Percentiles rank a stretch among this genome's conserved stretches.
Conservation (phyloP, 2,113 vertebrate species). For the Procavia capensis region DNA sequence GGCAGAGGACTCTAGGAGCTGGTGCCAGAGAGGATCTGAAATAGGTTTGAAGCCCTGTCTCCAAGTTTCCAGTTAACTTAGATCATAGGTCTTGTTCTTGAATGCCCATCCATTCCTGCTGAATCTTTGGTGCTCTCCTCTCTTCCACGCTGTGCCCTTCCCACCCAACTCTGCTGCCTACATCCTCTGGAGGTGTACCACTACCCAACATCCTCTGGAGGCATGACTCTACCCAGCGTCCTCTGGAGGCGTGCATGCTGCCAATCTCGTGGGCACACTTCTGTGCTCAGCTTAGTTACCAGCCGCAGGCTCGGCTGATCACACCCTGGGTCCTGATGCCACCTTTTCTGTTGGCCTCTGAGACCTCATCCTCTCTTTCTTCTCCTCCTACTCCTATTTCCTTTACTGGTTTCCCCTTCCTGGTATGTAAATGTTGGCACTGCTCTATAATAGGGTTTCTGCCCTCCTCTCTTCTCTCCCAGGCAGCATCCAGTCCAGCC, state of each 20-base stretch:
- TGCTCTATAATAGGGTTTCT: background rate
- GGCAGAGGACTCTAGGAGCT: background rate
- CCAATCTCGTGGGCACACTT: rapidly evolving
- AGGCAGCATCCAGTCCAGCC: background rate
- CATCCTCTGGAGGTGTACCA: rapidly evolving
- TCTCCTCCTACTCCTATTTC: background rate
- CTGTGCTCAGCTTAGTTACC: background rate
- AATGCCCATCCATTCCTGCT: too few relatives aligned
- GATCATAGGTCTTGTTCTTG: background rate
- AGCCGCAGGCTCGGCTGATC: rapidly evolving
- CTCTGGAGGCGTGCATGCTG: rapidly evolving
- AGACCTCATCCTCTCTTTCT: background rate
- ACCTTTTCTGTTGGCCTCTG: background rate
- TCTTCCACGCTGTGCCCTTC: background rate
- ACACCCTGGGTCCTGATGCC: background rate
- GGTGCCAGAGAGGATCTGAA: background rate
- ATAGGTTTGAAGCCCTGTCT: background rate
- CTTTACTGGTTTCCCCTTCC: background rate
- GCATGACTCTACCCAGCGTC: too few relatives aligned
- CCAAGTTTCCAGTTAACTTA: background rate
- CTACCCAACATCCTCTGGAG: too few relatives aligned
- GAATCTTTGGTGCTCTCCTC: too few relatives aligned
- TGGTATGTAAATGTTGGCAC: background rate
- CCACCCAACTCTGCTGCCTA: background rate
- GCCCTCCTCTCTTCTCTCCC: background rate